A percentile compares a stretch with the other conserved stretches of the same genome.
Conservation (phyloP, 1,140 invertebrate genomes). For the Rhopalosiphum padi region DNA sequence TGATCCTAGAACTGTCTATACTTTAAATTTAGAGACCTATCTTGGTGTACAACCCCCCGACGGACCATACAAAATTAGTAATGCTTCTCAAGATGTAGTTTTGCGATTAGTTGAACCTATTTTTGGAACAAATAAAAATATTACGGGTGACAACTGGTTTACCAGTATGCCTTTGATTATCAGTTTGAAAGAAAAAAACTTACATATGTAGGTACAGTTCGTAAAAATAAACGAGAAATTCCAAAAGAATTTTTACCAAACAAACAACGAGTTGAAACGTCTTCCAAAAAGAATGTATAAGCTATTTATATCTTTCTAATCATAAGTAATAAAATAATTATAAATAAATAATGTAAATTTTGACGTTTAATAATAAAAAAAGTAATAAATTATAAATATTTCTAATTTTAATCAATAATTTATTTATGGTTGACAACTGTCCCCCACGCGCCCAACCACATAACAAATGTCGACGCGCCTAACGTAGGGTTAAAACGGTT, state of each 20-base stretch:
- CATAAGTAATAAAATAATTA: background rate
- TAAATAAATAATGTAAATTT: background rate
- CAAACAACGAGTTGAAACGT: constrained; percentile 31
- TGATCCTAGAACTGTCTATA: constrained; percentile 62
- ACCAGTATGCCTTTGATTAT: constrained; percentile 61
- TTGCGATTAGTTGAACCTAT: constrained; percentile 59
- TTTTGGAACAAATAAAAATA: constrained; percentile 61
- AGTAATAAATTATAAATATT: constrained; percentile 16
- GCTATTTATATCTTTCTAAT: constrained; percentile 9
- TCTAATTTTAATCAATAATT: background rate
- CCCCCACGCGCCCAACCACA: constrained; percentile 17
- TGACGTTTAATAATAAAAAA: constrained; percentile 31
- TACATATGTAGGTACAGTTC: constrained; percentile 62
- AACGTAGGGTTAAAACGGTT: constrained; percentile 31
- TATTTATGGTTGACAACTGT: background rate
- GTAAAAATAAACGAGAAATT: constrained; percentile 63
- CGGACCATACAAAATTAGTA: constrained; percentile 59
- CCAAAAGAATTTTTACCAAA: constrained; percentile 62
- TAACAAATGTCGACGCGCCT: constrained; percentile 17
- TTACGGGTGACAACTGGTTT: constrained; percentile 64
- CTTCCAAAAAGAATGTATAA: constrained; percentile 51
- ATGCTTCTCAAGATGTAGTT: constrained; percentile 14
- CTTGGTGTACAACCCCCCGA: constrained; percentile 62
- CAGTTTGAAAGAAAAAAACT: constrained; percentile 59
- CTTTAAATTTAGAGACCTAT: constrained; percentile 63